Evolutionary conservation across 1,140 invertebrate species (phyloP).

Genomic region (Eulimnadia texana): DNA sequence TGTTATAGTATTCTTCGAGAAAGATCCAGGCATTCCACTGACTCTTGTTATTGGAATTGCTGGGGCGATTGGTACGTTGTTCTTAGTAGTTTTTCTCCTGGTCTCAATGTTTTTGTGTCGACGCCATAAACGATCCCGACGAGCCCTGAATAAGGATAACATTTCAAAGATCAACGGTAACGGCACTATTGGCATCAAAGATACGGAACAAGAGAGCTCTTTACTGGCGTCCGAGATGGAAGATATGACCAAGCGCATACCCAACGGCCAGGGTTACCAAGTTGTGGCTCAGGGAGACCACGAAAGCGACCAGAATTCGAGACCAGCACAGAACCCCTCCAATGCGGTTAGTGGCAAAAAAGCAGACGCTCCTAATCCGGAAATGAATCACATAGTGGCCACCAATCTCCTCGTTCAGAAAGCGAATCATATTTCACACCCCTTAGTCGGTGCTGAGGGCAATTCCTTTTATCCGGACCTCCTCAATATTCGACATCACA

Average conservation of each 20-base stretch:
- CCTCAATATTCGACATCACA: slow-evolving; percentile 54
- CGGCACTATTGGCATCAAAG: slow-evolving; percentile 38
- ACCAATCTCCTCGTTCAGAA: slow-evolving; percentile 24
- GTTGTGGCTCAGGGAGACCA: slow-evolving; percentile 25
- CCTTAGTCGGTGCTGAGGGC: neutral
- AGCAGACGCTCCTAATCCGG: slow-evolving; percentile 2
- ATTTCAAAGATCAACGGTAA: slow-evolving; percentile 33
- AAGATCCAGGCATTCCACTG: slow-evolving; percentile 2
- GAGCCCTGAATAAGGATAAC: slow-evolving; percentile 8
- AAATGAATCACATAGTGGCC: slow-evolving; percentile 10
- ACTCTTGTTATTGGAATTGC: slow-evolving; percentile 9
- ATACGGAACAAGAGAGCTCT: slow-evolving; percentile 70
- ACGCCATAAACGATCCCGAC: slow-evolving; percentile 13
- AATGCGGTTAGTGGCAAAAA: neutral
- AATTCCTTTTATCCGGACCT: slow-evolving; percentile 48
- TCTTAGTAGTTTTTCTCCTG: slow-evolving; percentile 22
- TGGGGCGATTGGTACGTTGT: slow-evolving; percentile 16
- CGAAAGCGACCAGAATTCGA: slow-evolving; percentile 1
- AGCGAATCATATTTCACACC: slow-evolving; percentile 18
- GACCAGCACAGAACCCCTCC: neutral
- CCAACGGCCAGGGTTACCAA: slow-evolving; percentile 24
- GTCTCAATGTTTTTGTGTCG: slow-evolving; percentile 23
- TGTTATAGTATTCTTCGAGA: slow-evolving; percentile 15
- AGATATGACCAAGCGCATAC: slow-evolving; percentile 47
- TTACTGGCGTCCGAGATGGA: slow-evolving; percentile 57